Evolutionary conservation across 2,888 invertebrate genomes (phyloP).

Genomic region (Hirtodrosophila confusa): DNA sequence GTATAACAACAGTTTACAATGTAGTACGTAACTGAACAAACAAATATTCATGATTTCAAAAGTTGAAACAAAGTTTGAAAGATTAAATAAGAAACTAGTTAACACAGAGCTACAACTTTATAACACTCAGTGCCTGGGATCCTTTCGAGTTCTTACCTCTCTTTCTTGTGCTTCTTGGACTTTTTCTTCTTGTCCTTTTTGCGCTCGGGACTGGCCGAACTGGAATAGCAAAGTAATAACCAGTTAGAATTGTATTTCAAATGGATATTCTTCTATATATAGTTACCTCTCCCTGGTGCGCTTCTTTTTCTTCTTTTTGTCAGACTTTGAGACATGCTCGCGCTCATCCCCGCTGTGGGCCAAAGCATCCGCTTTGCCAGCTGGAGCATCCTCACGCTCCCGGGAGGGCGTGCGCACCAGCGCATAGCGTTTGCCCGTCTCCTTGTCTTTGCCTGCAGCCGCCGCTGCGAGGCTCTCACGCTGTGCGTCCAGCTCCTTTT

Average conservation of each 20-base stretch:
- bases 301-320: constrained; percentile 89
- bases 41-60: constrained; percentile 12
- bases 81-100: constrained; percentile 42
- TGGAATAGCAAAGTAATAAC: constrained; percentile 71
- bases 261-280: background rate
- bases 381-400: constrained; percentile 83
- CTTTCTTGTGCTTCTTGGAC: constrained; percentile 90
- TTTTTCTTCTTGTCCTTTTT: constrained; percentile 92
- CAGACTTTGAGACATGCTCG: constrained; percentile 82
- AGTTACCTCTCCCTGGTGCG: constrained; percentile 85
- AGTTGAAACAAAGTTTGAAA: constrained; percentile 34
- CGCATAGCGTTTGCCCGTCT: constrained; percentile 87
- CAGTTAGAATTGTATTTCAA: background rate
- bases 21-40: constrained; percentile 13
- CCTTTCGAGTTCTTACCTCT: constrained; percentile 86
- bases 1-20: constrained; percentile 15
- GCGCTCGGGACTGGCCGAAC: constrained; percentile 89
- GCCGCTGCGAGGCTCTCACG: constrained; percentile 82
- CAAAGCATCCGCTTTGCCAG: constrained; percentile 81
- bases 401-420: constrained; percentile 91
- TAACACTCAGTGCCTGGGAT: constrained; percentile 7
- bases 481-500: constrained; percentile 84
- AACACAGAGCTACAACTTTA: constrained; percentile 51
- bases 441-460: constrained; percentile 77
- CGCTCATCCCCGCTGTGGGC: constrained; percentile 79